Evolutionary conservation across 2,113 vertebrate species (phyloP).

Genomic region (Arizona elegans): DNA sequence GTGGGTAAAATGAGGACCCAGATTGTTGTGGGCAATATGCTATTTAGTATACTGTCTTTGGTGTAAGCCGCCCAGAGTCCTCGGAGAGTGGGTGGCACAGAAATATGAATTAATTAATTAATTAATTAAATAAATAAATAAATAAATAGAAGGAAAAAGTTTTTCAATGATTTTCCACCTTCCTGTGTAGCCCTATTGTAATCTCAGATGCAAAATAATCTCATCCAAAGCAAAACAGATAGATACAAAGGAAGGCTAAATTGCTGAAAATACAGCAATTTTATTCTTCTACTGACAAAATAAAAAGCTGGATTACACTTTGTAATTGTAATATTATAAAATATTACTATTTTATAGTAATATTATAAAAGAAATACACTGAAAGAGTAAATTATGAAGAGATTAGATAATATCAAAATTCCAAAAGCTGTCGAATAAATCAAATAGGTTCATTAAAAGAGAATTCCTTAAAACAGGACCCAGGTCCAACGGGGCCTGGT

Average conservation of each 20-base stretch:
- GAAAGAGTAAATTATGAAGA: neutral
- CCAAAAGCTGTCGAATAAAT: neutral
- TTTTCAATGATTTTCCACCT: neutral
- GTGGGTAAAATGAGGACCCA: no score
- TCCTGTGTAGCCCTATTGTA: neutral
- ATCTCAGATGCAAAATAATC: neutral
- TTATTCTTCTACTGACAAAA: neutral
- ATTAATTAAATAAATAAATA: no score
- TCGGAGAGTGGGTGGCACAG: no score
- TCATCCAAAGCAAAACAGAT: neutral
- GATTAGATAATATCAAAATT: neutral
- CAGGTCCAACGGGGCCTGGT: no score
- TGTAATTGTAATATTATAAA: neutral
- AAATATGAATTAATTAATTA: no score
- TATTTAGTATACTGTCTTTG: no score
- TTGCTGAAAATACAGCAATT: neutral
- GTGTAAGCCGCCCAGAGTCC: no score
- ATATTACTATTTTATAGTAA: neutral
- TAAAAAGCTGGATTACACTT: neutral
- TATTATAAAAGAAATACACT: neutral
- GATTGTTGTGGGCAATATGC: no score
- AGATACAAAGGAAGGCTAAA: neutral
- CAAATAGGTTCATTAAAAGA: neutral
- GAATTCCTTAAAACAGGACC: neutral
- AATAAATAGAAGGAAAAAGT: neutral